These are phyloP conservation scores for Nothoprocta perdicaria DNA, from an alignment of 2,113 vertebrate species.

Conservation along the genomic window DNA sequence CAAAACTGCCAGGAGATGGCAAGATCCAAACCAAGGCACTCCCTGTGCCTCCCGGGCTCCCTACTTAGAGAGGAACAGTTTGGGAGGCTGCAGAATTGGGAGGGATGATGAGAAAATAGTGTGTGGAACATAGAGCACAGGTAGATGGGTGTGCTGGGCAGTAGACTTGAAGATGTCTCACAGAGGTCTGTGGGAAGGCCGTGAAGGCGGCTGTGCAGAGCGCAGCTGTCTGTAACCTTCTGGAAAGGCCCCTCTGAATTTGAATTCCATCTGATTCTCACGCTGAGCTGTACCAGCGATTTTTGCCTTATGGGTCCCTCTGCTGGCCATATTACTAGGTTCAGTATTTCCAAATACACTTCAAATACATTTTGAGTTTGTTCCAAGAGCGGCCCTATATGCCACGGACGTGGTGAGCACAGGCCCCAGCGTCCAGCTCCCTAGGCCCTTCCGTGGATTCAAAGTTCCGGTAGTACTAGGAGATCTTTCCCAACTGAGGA, in stretches of 20 bases:
- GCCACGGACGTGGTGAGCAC: neutral
- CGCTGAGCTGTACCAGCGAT: fast-evolving
- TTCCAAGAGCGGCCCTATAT: neutral
- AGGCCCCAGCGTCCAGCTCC: neutral
- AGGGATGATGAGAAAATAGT: neutral
- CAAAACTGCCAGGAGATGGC: neutral
- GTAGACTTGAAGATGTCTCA: neutral
- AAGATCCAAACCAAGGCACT: neutral
- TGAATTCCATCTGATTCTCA: fast-evolving
- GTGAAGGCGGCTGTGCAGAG: neutral
- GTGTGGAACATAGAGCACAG: neutral
- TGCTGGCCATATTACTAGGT: neutral
- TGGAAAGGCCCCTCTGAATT: neutral
- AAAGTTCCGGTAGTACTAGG: neutral
- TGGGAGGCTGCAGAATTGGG: fast-evolving
- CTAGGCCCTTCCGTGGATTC: fast-evolving
- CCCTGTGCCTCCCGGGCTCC: neutral
- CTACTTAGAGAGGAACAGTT: neutral
- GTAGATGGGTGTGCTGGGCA: neutral
- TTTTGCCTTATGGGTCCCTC: conserved; percentile 40
- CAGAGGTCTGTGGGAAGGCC: neutral
- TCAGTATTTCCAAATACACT: neutral
- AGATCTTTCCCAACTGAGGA: neutral
- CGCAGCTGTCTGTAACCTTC: neutral
- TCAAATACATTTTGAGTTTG: neutral